Percentiles rank a stretch among this genome's conserved stretches.
These are phyloP conservation scores for Channa maculata DNA, from an alignment of 2,113 vertebrate species.

Conservation along the genomic window DNA sequence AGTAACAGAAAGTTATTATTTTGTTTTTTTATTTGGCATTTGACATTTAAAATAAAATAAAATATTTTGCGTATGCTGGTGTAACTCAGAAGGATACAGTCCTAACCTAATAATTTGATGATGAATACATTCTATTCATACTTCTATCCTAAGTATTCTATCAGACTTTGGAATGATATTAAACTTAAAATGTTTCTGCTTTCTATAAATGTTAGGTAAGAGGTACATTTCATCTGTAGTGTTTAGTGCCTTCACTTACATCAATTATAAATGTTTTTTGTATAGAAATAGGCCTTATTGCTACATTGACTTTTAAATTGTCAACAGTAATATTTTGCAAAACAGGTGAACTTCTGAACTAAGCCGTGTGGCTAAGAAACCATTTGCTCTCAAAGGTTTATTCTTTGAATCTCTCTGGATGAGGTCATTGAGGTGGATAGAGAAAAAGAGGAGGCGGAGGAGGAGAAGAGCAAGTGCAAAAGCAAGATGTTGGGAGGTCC, in stretches of 20 bases:
- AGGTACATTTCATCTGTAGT: not conserved
- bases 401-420: slow-evolving; percentile 32
- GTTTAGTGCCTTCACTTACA: slow-evolving; percentile 6
- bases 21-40: too few species aligned
- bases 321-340: slow-evolving; percentile 29
- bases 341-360: slow-evolving; percentile 42
- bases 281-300: slow-evolving; percentile 1
- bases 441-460: slow-evolving; percentile 37
- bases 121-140: not conserved
- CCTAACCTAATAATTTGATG: too few species aligned
- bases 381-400: slow-evolving; percentile 15
- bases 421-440: slow-evolving; percentile 52
- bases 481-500: slow-evolving; percentile 53
- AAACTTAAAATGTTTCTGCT: not conserved
- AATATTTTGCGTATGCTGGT: not conserved
- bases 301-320: slow-evolving; percentile 26
- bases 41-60: not conserved
- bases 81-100: too few species aligned
- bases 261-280: not conserved
- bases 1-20: not conserved
- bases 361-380: slow-evolving; percentile 22
- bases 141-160: not conserved
- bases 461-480: slow-evolving; percentile 22
- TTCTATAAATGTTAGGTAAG: slow-evolving; percentile 10
- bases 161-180: too few species aligned